Base-by-base conservation (phyloP, 1,140 invertebrate genomes). In the Drosophila aff. region DNA sequence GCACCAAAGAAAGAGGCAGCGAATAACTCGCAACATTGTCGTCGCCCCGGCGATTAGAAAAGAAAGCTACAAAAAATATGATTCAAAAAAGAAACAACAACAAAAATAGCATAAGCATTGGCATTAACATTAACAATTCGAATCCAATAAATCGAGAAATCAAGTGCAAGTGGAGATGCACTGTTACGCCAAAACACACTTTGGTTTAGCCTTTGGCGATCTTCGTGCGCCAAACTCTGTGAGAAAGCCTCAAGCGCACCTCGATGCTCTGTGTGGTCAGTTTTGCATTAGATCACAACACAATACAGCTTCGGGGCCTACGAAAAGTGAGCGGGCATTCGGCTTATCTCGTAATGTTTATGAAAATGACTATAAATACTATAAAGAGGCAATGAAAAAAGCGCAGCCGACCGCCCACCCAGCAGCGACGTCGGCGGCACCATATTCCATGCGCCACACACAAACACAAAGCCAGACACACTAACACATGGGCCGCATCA, bases 311-410 rank as follows among this genome's bases (percentile, higher is more conserved):
- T 4, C 5, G 49, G 26, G 28, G 28, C 11, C 18, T 31, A 13
- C 18, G 44, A 55, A 57, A 53, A 75, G 36, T 60, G 53, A 71
- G 61, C 76, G 80, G 64, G 76, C 78, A 60, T 64, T 72, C 43
- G 66, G 84, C 72, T 87, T 89, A 87, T 87, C 84, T 89, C 64
- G 63, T 63, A 89, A 87, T 89, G 84, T 87, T 87, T 87, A 89
- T 87, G 66, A 89, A 80, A 87, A 79, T 83, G 28, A 80, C 84
- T 89, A 81, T 89, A 87, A 89, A 83, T 89, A 87, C 80, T 72
- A 74, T 79, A 66, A 60, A 76, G 72, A 79, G 72, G 67, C 57
- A 50, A 49, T 23, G 36, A 76, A 81, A 76, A 77, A 79, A 83
- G 69, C 58, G 66, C 53, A 85, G 67, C 76, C 77, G 84, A 74